Evolutionary conservation across 1,140 invertebrate genomes (phyloP).

Genomic region (Zaprionus camerounensis): DNA sequence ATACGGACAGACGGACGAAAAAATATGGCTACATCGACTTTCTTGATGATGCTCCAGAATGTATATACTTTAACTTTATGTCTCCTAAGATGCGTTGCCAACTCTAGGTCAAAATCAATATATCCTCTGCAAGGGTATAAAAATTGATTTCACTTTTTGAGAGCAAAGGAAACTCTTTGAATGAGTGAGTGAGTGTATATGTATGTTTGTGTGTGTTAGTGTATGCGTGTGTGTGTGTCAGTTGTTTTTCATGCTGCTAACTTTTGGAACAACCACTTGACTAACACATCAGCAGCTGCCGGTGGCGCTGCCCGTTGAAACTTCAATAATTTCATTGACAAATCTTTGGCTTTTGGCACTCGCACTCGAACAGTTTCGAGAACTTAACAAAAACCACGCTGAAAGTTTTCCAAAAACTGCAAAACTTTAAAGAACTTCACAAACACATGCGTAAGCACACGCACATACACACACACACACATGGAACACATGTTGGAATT

Average conservation of each 20-base stretch:
- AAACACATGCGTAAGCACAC: slow-evolving; percentile 13
- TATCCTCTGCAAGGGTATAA: neutral
- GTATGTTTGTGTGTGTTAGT: neutral
- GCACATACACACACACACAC: slow-evolving; percentile 9
- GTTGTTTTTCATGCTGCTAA: slow-evolving; percentile 6
- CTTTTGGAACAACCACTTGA: neutral
- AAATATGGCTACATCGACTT: too few species aligned
- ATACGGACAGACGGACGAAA: too few species aligned
- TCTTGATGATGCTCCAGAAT: too few species aligned
- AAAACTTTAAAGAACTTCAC: slow-evolving; percentile 33
- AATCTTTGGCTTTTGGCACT: slow-evolving; percentile 61
- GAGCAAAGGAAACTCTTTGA: slow-evolving; percentile 13
- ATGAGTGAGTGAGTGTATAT: neutral
- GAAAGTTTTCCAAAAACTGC: slow-evolving; percentile 54
- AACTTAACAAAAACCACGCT: slow-evolving; percentile 69
- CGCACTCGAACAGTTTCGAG: slow-evolving; percentile 27
- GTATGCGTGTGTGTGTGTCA: neutral
- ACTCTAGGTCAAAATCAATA: too few species aligned
- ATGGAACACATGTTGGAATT: slow-evolving; percentile 52
- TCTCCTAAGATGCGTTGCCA: too few species aligned
- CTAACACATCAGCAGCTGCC: slow-evolving; percentile 18
- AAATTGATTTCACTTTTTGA: slow-evolving; percentile 73
- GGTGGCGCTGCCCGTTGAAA: slow-evolving; percentile 31
- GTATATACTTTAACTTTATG: too few species aligned
- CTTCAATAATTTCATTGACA: slow-evolving; percentile 52